Evolutionary conservation across 2,797 vertebrate species (phyloP), one percentile per base, ranked within the genome.

Genomic region (Tachyglossus aculeatus): DNA sequence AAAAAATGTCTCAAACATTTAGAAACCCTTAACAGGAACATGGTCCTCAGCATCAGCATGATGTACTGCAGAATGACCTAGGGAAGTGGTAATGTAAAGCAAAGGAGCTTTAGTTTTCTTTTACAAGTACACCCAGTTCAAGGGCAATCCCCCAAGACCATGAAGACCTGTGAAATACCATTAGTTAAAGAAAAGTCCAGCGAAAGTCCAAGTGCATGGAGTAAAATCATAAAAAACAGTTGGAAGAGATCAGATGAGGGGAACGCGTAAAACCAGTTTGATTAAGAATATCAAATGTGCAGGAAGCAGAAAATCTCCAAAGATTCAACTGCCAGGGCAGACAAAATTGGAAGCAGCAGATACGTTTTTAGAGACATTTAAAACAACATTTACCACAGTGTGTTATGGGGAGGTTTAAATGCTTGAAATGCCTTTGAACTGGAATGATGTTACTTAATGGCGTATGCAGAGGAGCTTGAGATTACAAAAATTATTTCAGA

Each of bases 211-310:
- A 71, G 29, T 0, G 0, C 27, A 12, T 29, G 27, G 18, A 64
- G 27, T 22, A 59, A 60, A 53, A 57, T 51, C 57, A 77, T 78
- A 71, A 86, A 86, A 52, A 54, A 53, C 39, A n/a, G n/a, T 75
- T 84, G 75, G 50, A 85, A 67, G 71, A 75, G 70, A 45, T 27
- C 54, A 66, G 18, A 24, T 0, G 0, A 74, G 56, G 56, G 62
- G 83, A 78, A 79, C 39, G 52, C 53, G 78, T 83, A 54, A 71
- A 82, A 61, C 39, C 59, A 82, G 64, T 71, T 84, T 65, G 77
- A 55, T 75, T 74, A 78, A 74, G 54, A 66, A 70, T 66, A 80
- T 62, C 39, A 78, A 56, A 77, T 43, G 64, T 47, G 74, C 58
- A 38, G 59, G 60, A 16, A 76, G 68, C 22, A 69, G 56, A 68